phyloP scores from a whole-genome alignment of 1,140 invertebrate species.

The Apis laboriosa region DNA sequence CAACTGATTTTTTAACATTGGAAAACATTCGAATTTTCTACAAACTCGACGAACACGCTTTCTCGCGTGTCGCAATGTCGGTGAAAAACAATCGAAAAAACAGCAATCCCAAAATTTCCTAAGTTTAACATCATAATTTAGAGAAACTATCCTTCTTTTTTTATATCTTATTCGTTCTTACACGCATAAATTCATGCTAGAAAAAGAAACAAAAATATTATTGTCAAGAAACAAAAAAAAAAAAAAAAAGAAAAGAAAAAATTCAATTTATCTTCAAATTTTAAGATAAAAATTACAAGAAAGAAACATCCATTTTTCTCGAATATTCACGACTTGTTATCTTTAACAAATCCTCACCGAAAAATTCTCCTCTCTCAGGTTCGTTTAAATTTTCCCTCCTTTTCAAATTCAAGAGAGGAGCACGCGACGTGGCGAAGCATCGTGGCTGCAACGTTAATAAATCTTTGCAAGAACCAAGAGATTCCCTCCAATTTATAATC shows the following conservation, averaged over 20 bases:
- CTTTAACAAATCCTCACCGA: background rate
- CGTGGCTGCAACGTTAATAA: slow-evolving; percentile 38
- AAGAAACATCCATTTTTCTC: background rate
- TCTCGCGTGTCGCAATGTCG: background rate
- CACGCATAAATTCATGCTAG: too few relatives aligned
- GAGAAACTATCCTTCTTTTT: background rate
- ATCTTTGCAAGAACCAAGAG: slow-evolving; percentile 25
- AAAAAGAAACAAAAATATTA: too few relatives aligned
- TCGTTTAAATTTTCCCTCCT: background rate
- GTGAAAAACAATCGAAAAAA: background rate
- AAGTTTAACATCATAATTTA: background rate
- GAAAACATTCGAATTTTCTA: background rate
- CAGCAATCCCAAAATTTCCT: background rate
- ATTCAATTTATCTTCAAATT: too few relatives aligned
- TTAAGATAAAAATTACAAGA: background rate
- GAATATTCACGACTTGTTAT: background rate
- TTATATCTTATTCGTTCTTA: background rate
- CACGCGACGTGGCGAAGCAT: background rate
- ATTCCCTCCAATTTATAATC: slow-evolving; percentile 39
- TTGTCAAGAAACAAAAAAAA: too few relatives aligned
- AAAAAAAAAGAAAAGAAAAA: too few relatives aligned
- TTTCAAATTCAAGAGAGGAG: background rate
- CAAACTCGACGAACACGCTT: slow-evolving; percentile 4
- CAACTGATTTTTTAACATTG: background rate
- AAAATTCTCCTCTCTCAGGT: background rate